Conservation (phyloP, 2,113 vertebrate species). For the Nematolebias whitei region DNA sequence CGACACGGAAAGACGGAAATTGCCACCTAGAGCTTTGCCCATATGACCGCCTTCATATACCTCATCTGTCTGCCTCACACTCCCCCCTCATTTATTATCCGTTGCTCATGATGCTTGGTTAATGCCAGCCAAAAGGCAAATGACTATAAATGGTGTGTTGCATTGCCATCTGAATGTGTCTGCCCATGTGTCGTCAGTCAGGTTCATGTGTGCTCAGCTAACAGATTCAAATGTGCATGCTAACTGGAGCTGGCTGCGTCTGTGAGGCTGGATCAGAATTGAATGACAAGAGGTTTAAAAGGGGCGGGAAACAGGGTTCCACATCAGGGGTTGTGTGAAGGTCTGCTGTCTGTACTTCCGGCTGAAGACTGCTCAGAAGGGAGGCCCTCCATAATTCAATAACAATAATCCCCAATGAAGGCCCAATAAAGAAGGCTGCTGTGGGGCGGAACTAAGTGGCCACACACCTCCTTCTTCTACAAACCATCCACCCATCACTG, state of each 20-base stretch:
- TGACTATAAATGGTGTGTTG: conserved; percentile 57
- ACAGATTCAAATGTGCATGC: conserved; percentile 22
- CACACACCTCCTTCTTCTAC: conserved; percentile 51
- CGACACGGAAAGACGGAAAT: conserved; percentile 55
- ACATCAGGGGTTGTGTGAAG: conserved; percentile 57
- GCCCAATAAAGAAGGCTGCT: conserved; percentile 68
- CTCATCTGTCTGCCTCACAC: conserved; percentile 52
- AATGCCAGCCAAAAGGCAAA: conserved; percentile 48
- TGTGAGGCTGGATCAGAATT: conserved; percentile 15
- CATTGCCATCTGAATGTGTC: conserved; percentile 30
- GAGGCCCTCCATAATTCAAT: conserved; percentile 81
- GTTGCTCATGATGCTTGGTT: conserved; percentile 29
- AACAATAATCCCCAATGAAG: conserved; percentile 82
- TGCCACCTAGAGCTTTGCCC: conserved; percentile 10
- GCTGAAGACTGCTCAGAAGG: conserved; percentile 44
- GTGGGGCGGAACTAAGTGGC: conserved; percentile 71
- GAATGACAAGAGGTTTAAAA: neutral
- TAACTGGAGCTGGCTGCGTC: conserved; percentile 24
- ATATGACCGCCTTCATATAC: conserved; percentile 39
- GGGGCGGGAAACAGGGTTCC: conserved; percentile 44
- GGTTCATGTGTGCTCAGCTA: neutral
- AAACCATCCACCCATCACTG: conserved; percentile 60
- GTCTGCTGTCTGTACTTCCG: conserved; percentile 59
- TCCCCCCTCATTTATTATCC: conserved; percentile 34
- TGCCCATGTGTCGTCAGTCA: conserved; percentile 7